Conservation (phyloP, 2,113 vertebrate genomes). For the Cheirogaleus medius region DNA sequence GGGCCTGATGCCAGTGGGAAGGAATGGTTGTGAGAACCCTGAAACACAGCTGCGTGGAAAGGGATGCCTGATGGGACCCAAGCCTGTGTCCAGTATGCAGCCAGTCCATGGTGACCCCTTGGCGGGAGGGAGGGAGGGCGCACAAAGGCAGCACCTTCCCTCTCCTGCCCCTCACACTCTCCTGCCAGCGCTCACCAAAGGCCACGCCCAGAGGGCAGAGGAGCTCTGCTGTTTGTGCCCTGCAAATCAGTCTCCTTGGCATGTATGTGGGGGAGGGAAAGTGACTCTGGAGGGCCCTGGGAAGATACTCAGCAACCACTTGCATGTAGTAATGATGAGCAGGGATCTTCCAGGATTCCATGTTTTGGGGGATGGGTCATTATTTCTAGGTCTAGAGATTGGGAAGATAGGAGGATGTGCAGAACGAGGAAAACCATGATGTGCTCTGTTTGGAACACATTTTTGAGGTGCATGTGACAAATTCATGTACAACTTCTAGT, state of each 20-base stretch:
- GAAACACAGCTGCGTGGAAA: neutral
- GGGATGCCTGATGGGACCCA: no score
- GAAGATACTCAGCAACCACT: neutral
- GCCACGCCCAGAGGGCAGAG: neutral
- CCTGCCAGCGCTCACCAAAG: neutral
- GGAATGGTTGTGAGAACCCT: neutral
- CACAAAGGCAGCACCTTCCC: no score
- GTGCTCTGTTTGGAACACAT: neutral
- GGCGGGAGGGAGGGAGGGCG: no score
- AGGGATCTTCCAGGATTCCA: neutral
- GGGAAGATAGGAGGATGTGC: neutral
- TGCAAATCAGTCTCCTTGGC: neutral
- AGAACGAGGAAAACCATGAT: neutral
- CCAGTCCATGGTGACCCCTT: neutral
- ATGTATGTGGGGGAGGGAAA: fast-evolving
- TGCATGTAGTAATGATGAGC: neutral
- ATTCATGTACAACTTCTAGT: neutral
- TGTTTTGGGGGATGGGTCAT: neutral
- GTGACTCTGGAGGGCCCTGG: no score
- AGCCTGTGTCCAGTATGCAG: neutral
- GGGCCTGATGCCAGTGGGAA: neutral
- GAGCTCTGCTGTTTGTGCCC: fast-evolving
- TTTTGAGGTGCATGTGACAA: neutral
- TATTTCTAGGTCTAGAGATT: neutral
- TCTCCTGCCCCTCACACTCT: neutral